Evolutionary conservation across 1,140 invertebrate species (phyloP).

Genomic region (Bombus sylvicola): DNA sequence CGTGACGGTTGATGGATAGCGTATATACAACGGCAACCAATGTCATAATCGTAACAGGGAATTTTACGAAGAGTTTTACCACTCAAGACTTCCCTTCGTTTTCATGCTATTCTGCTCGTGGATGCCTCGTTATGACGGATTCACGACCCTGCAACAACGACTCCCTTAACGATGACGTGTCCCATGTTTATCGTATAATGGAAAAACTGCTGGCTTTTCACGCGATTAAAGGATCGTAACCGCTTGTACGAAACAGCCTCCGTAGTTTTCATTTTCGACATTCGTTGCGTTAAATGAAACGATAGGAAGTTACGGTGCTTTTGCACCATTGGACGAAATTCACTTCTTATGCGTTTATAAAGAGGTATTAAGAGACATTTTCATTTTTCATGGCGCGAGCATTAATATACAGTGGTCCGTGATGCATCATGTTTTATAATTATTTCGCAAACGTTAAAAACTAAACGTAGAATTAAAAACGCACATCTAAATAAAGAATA

Average conservation of each 20-base stretch:
- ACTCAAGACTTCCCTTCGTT: constrained; percentile 41
- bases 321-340: not conserved
- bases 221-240: constrained; percentile 52
- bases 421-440: not conserved
- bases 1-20: constrained; percentile 67
- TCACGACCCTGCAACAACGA: constrained; percentile 38
- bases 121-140: constrained; percentile 40
- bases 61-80: constrained; percentile 69
- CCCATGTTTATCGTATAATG: constrained; percentile 71
- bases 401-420: not conserved
- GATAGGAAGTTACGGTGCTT: not conserved
- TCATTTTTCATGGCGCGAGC: not conserved
- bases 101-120: not conserved
- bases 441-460: not conserved
- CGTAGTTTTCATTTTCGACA: not conserved
- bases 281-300: no score
- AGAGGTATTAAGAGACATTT: not conserved
- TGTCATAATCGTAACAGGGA: constrained; percentile 78
- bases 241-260: not conserved
- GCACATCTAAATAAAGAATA: not conserved
- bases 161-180: constrained; percentile 58
- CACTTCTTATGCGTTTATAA: constrained; percentile 4
- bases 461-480: not conserved
- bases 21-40: constrained; percentile 67
- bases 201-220: constrained; percentile 56